Percentiles rank a stretch among this genome's conserved stretches.
These are phyloP conservation scores for Acrocephalus arundinaceus DNA, from an alignment of 2,113 vertebrate species.

Conservation along the genomic window DNA sequence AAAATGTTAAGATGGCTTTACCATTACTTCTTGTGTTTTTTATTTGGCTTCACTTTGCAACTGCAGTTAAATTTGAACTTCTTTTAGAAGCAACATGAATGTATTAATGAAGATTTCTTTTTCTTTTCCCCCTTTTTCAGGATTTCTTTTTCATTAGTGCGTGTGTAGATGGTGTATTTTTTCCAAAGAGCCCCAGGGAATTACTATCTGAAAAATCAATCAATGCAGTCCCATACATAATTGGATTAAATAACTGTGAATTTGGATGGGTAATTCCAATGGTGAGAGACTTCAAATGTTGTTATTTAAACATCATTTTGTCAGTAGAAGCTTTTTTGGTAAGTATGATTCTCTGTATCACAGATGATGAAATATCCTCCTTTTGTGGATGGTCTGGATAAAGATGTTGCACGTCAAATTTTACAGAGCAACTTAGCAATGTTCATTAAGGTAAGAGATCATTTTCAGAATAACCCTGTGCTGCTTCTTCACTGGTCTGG, in stretches of 20 bases:
- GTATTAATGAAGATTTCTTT: background rate
- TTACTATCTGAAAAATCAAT: background rate
- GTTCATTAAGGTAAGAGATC: background rate
- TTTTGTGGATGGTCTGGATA: background rate
- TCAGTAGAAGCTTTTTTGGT: background rate
- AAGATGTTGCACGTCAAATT: background rate
- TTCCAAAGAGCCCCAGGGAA: background rate
- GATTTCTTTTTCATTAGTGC: accelerated
- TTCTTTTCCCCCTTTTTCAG: background rate
- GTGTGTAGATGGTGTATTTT: constrained; percentile 25
- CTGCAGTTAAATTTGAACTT: background rate
- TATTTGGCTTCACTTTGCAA: background rate
- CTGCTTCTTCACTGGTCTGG: background rate
- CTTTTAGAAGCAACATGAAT: background rate
- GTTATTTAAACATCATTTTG: background rate
- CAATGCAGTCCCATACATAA: constrained; percentile 37
- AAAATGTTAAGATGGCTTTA: background rate
- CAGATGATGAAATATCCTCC: background rate
- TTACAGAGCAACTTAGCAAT: accelerated
- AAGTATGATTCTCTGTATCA: background rate
- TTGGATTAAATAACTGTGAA: constrained; percentile 50
- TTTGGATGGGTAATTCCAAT: background rate
- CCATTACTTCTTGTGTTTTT: background rate
- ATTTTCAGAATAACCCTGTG: background rate
- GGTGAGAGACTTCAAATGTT: background rate